Evolutionary conservation across 2,113 vertebrate species (phyloP).

Genomic region (Bufo bufo): DNA sequence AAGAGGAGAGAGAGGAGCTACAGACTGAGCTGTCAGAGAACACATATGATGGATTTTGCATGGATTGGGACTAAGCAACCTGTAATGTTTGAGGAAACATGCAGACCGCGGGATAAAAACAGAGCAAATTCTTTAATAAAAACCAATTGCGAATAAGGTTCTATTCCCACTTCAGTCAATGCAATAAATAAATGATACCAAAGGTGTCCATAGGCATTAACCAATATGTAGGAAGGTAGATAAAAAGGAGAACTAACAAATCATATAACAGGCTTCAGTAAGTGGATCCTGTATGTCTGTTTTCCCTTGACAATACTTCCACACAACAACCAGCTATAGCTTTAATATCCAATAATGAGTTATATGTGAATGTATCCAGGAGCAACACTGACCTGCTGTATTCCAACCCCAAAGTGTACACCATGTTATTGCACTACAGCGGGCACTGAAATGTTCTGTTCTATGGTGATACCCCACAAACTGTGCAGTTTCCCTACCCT

Average conservation of each 20-base stretch:
- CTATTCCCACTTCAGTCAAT: too few relatives aligned
- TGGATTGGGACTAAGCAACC: too few relatives aligned
- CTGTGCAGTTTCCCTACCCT: neutral
- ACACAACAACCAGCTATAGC: neutral
- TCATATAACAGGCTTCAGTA: neutral
- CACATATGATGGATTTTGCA: too few relatives aligned
- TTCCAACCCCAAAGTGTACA: neutral
- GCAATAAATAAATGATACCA: too few relatives aligned
- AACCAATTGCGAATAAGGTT: too few relatives aligned
- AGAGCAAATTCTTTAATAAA: too few relatives aligned
- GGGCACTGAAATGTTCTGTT: neutral
- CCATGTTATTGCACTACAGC: neutral
- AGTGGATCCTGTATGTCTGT: neutral
- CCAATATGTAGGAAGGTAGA: neutral
- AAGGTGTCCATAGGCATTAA: too few relatives aligned
- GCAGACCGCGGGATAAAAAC: too few relatives aligned
- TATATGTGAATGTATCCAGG: neutral
- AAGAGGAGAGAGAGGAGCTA: too few relatives aligned
- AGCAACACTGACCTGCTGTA: neutral
- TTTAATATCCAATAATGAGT: neutral
- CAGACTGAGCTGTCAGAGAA: too few relatives aligned
- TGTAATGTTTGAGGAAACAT: too few relatives aligned
- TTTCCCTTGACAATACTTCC: neutral
- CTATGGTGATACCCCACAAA: neutral
- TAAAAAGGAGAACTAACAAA: neutral